These are phyloP conservation scores for Meloe dianella DNA, from an alignment of 2,888 invertebrate species.

Conservation along the genomic window DNA sequence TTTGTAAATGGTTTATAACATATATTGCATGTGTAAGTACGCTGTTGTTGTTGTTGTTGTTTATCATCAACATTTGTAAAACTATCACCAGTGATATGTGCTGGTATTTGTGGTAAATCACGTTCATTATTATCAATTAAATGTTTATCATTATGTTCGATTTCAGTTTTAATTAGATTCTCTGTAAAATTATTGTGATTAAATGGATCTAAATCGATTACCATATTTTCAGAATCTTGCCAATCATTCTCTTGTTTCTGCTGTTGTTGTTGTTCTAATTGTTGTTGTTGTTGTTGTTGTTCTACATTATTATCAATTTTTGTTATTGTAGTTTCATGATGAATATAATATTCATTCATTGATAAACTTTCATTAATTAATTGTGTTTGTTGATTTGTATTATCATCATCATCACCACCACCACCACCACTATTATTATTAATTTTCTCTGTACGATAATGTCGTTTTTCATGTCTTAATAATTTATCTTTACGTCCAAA, in stretches of 20 bases:
- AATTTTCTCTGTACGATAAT: constrained; percentile 60
- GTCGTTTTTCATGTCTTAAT: constrained; percentile 69
- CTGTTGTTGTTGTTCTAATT: not conserved
- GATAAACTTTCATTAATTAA: constrained; percentile 51
- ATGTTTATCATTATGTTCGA: constrained; percentile 28
- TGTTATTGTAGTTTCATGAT: constrained; percentile 16
- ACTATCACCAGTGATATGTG: constrained; percentile 52
- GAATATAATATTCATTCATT: constrained; percentile 39
- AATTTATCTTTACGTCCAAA: constrained; percentile 75
- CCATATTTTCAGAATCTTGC: constrained; percentile 62
- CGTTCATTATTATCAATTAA: constrained; percentile 30
- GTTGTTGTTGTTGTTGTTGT: not conserved
- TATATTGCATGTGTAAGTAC: constrained; percentile 39
- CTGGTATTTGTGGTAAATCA: constrained; percentile 46
- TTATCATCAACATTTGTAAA: constrained; percentile 36
- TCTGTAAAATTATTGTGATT: constrained; percentile 55
- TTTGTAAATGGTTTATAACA: constrained; percentile 53
- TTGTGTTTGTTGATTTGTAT: constrained; percentile 42
- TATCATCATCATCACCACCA: constrained; percentile 42
- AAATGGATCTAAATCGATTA: constrained; percentile 68
- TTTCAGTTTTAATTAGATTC: constrained; percentile 37
- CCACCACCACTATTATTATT: constrained; percentile 47
- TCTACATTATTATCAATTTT: constrained; percentile 6
- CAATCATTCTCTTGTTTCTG: constrained; percentile 47
- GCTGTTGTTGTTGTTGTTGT: constrained; percentile 16